Evolutionary conservation across 1,140 invertebrate genomes (phyloP), one percentile per base, ranked within the genome.

Genomic region (Drosophila sulfurigaster): DNA sequence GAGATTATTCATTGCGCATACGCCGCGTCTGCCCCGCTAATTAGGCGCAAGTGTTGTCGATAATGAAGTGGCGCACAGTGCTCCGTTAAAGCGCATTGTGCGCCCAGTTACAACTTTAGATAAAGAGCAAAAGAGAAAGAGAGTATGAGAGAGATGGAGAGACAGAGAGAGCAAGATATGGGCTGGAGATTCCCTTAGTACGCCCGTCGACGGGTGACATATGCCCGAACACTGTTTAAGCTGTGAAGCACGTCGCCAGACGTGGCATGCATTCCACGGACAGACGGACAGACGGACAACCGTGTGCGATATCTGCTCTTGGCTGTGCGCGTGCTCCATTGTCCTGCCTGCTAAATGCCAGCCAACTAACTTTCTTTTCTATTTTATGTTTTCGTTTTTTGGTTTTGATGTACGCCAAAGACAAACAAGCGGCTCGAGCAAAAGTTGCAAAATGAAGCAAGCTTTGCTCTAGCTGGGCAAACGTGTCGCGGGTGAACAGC

Each of bases 1-100:
- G 56, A 28, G 79, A 82, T 86, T 87, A 79, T 82, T 79, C 72
- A 87, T 82, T 82, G 76, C 82, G 78, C 78, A 85, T 85, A 85
- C 73, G 76, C 64, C 71, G 66, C 75, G 71, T 79, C 60, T 51
- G 75, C 43, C 38, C 59, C 78, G 69, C 79, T 86, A 88, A 86
- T 86, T 86, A 86, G 82, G 71, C 63, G 70, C 75, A 78, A 76
- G 70, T 68, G 80, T 63, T 69, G 76, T 78, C 80, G 81, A 79
- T 82, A 79, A 82, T 79, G 81, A 79, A 77, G 80, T 78, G 52
- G 30, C 71, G 75, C 57, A 41, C 48, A 78, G 68, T 73, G 78
- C 64, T 59, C 62, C 59, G 66, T 65, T 35, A 67, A 68, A 62
- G 43, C 58, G 13, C 66, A 69, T 56, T 74, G 56, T 64, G 46